Percentiles rank a stretch among this genome's conserved stretches.
phyloP scores from a whole-genome alignment of 2,113 vertebrate genomes.

The Pterocles orientalis region DNA sequence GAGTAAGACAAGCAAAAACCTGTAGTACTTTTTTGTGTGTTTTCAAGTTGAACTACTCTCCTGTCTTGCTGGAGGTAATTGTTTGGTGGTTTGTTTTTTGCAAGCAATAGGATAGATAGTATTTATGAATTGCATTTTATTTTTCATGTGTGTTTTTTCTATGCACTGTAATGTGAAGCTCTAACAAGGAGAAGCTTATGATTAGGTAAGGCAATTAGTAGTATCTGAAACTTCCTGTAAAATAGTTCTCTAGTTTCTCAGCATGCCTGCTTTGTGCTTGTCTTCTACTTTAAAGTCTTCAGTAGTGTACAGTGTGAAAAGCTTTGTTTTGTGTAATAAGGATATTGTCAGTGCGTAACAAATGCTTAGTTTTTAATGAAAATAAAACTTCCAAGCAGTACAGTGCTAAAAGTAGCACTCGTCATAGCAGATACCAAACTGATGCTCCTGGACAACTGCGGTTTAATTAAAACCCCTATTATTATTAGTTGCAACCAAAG shows the following conservation, averaged over 20 bases:
- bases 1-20: not conserved
- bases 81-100: not conserved
- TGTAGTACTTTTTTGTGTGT: not conserved
- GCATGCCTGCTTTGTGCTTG: not conserved
- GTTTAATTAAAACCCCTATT: not conserved
- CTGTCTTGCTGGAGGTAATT: not conserved
- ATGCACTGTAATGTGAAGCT: not conserved
- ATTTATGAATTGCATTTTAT: not conserved
- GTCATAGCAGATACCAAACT: not conserved
- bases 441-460: not conserved
- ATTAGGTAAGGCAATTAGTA: not conserved
- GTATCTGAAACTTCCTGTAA: not conserved
- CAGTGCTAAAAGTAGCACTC: not conserved
- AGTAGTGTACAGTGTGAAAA: not conserved
- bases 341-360: not conserved
- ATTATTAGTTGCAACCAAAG: not conserved
- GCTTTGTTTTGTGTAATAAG: not conserved
- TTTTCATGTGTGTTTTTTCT: not conserved
- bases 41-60: not conserved
- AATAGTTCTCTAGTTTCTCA: not conserved
- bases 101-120: not conserved
- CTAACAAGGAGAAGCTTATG: not conserved
- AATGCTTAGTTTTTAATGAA: not conserved
- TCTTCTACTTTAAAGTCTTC: not conserved
- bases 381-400: not conserved